Percentiles rank a stretch among this genome's conserved stretches.
These are phyloP conservation scores for Callocephalon fimbriatum DNA, from an alignment of 2,113 vertebrate genomes.

Conservation along the genomic window DNA sequence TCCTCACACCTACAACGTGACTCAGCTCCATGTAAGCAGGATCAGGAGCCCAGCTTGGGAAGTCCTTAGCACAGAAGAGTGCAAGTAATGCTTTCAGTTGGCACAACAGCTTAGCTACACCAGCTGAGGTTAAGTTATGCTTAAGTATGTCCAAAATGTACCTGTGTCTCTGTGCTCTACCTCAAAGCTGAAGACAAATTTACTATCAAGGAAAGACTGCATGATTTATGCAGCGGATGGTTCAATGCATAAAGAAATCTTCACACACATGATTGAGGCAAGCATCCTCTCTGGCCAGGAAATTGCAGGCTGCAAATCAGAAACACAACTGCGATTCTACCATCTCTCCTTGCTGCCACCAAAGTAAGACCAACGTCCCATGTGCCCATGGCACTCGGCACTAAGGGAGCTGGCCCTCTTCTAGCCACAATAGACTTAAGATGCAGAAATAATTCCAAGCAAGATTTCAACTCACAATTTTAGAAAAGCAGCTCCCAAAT, in stretches of 20 bases:
- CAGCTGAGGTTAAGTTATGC: background rate
- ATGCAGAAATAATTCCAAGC: background rate
- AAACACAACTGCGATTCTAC: background rate
- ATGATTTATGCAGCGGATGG: background rate
- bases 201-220: background rate
- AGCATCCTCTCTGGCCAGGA: background rate
- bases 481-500: background rate
- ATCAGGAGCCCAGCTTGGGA: background rate
- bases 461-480: background rate
- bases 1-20: background rate
- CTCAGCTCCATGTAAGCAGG: background rate
- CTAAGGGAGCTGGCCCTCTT: background rate
- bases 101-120: background rate
- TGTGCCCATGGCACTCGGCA: fast-evolving
- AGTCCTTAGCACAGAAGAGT: background rate
- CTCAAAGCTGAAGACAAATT: background rate
- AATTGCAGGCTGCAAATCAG: background rate
- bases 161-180: background rate
- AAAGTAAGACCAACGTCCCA: background rate
- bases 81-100: background rate
- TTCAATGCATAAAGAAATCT: background rate
- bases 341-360: background rate
- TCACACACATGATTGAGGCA: background rate
- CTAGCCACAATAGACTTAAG: background rate
- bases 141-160: background rate